phyloP scores from a whole-genome alignment of 2,113 vertebrate species.

The Cavia aperea region DNA sequence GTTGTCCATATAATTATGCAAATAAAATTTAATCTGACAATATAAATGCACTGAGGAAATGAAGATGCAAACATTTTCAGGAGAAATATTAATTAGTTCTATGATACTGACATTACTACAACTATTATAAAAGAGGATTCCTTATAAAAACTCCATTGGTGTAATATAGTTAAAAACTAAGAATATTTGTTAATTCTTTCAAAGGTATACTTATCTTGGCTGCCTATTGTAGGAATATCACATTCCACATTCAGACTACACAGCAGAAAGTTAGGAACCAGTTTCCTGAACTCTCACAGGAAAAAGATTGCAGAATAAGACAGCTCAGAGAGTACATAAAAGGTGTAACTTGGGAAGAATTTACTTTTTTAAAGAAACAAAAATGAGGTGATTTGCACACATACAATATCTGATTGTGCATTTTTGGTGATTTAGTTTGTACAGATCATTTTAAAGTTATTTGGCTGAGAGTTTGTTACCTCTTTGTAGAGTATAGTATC shows the following conservation, averaged over 20 bases:
- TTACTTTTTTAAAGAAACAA: neutral
- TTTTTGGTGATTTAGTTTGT: neutral
- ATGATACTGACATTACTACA: neutral
- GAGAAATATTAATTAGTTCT: neutral
- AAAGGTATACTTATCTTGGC: neutral
- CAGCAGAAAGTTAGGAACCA: neutral
- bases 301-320: neutral
- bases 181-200: neutral
- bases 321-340: neutral
- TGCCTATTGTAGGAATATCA: neutral
- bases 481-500: neutral
- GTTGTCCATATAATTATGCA: neutral
- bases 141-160: neutral
- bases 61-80: neutral
- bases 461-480: neutral
- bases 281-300: neutral
- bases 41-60: constrained; percentile 26
- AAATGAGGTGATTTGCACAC: neutral
- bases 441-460: neutral
- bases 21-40: constrained; percentile 21
- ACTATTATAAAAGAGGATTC: neutral
- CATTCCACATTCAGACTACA: neutral
- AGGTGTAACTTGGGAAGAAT: neutral
- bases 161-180: neutral
- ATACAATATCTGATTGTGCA: neutral